Base-by-base conservation (phyloP, 1,140 invertebrate species). In the Drosophila kurseongensis region DNA sequence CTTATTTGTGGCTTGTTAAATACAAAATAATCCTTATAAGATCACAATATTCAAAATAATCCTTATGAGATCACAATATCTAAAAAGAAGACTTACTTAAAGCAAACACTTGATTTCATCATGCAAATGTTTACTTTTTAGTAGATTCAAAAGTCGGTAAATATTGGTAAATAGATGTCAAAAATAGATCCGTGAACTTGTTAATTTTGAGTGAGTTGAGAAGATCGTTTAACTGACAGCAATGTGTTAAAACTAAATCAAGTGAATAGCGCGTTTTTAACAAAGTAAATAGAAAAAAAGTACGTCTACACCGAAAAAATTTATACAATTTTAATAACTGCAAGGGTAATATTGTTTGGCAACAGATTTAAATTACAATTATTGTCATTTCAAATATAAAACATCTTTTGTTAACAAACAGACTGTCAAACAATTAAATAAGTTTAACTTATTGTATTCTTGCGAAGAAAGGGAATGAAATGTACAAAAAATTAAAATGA, bases 241-340 rank as follows among this genome's bases (percentile, higher is more conserved):
- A 42, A 40, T 10, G 61, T 76, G 73, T 38, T 40, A 55, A 68
- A 44, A 59, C 5, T 5, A 59, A 67, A 45, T 69, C 65, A 40
- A 47, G 18, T 47, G 35, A 35, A 23, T 16, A 40, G 41, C 44
- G 29, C 9, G 65, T 27, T 56, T 55, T 47, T 14, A 38, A 29
- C 44, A 16, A 48, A 27, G 65, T 41, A 57, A 71, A 71, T 50
- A 71, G 50, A 48, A 57, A 69, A 40, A 32, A 29, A 48, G 62
- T 48, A 62, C 59, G 8, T 23, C 36, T 27, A 42, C 36, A 44
- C 65, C 51, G 36, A 36, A 63, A 69, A 18, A 18, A 32, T 32
- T 32, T 8, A 32, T 36, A 36, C 52, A 12, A 0, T 16, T 16
- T 5, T 9, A 13, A 23, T 14, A 32, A n/a, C 5, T 2, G 4